Evolutionary conservation across 1,140 invertebrate species (phyloP).

Genomic region (Gryllus bimaculatus): DNA sequence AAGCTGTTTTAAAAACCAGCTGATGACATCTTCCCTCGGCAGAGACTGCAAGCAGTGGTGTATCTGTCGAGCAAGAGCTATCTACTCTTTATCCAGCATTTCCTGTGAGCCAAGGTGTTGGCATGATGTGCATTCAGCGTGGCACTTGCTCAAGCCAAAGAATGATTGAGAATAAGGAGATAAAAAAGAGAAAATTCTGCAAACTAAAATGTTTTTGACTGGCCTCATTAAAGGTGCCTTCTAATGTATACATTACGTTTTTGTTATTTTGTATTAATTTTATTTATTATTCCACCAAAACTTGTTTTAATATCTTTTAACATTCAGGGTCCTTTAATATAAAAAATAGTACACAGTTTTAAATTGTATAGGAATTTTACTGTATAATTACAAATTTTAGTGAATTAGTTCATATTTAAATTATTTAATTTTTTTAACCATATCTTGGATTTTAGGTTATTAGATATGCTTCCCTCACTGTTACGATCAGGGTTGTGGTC

Average conservation of each 20-base stretch:
- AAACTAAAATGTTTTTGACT: background rate
- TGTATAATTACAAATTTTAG: no score
- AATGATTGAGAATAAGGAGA: background rate
- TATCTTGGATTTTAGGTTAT: no score
- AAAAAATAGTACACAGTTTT: no score
- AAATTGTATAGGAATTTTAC: no score
- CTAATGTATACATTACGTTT: background rate
- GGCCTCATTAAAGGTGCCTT: background rate
- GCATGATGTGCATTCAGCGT: background rate
- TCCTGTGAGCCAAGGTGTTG: background rate
- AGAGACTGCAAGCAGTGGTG: background rate
- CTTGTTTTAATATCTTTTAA: no score
- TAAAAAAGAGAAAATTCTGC: background rate
- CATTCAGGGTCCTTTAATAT: no score
- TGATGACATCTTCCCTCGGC: slow-evolving; percentile 24
- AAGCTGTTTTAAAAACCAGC: slow-evolving; percentile 57
- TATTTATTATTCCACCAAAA: no score
- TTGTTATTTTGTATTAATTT: no score
- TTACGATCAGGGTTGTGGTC: no score
- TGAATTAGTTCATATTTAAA: no score
- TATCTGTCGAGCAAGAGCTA: background rate
- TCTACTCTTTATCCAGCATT: background rate
- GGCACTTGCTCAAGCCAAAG: background rate
- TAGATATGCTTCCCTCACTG: no score
- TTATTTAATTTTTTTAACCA: no score